Conservation (phyloP, 2,797 vertebrate genomes). For the Zalophus californianus region DNA sequence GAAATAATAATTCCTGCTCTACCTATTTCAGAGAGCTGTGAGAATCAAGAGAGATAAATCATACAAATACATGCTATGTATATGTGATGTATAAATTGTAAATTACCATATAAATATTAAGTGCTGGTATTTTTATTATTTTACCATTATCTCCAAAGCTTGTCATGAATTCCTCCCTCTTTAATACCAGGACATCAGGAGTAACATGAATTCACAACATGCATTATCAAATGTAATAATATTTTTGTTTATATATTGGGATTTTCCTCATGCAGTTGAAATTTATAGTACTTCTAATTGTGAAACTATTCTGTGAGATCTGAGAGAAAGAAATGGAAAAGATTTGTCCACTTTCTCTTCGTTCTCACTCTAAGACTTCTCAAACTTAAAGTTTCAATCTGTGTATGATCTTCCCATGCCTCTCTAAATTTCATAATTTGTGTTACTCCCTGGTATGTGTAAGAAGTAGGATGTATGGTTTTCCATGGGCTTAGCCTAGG, state of each 20-base stretch:
- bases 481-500: neutral
- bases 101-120: constrained; percentile 24
- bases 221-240: neutral
- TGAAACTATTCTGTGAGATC: constrained; percentile 13
- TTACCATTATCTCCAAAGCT: neutral
- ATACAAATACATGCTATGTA: neutral
- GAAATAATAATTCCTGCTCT: constrained; percentile 38
- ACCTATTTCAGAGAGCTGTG: neutral
- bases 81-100: neutral
- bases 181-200: neutral
- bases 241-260: constrained; percentile 27
- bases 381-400: neutral
- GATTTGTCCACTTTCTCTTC: neutral
- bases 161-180: neutral
- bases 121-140: constrained; percentile 25
- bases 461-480: neutral
- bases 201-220: neutral
- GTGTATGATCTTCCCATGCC: neutral
- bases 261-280: constrained; percentile 26
- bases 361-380: neutral
- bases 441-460: neutral
- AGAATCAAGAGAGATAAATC: constrained; percentile 37
- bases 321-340: neutral
- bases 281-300: neutral
- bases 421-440: constrained; percentile 26